Conservation (phyloP, 2,113 vertebrate genomes). For the Himantopus leucocephalus region DNA sequence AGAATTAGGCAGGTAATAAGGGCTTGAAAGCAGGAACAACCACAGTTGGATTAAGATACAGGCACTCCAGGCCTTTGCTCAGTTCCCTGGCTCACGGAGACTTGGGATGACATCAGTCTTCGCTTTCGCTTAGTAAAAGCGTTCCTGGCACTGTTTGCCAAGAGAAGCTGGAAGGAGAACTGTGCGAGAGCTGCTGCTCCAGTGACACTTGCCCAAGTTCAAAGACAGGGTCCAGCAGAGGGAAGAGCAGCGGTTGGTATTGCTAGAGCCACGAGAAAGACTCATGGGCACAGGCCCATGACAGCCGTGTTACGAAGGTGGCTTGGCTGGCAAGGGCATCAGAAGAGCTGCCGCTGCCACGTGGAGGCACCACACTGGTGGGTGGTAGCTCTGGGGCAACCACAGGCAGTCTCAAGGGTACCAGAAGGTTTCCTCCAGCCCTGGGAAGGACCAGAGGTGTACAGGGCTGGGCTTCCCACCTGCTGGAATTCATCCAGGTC, state of each 20-base stretch:
- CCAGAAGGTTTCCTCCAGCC: background rate
- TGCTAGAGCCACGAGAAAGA: background rate
- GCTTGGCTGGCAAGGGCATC: background rate
- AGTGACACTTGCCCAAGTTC: background rate
- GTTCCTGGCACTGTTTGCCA: background rate
- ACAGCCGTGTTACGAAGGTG: rapidly evolving
- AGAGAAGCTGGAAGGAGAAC: background rate
- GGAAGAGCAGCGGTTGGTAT: background rate
- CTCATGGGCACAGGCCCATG: rapidly evolving
- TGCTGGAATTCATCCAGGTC: background rate
- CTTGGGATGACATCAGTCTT: background rate
- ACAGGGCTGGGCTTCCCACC: background rate
- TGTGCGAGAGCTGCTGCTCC: background rate
- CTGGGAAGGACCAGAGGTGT: background rate
- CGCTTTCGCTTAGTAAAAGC: background rate
- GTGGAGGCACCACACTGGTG: rapidly evolving
- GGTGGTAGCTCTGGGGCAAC: background rate
- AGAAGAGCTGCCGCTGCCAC: background rate
- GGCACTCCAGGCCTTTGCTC: background rate
- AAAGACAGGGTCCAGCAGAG: background rate
- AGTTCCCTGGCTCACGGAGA: background rate
- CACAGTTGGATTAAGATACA: background rate
- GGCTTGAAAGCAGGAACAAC: slow-evolving; percentile 12
- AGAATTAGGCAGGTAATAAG: background rate
- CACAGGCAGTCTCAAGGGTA: background rate